A percentile compares a stretch with the other conserved stretches of the same genome.
Evolutionary conservation across 92 coral and sea anemone genomes (phyloP).

Genomic region (Porites evermanni): DNA sequence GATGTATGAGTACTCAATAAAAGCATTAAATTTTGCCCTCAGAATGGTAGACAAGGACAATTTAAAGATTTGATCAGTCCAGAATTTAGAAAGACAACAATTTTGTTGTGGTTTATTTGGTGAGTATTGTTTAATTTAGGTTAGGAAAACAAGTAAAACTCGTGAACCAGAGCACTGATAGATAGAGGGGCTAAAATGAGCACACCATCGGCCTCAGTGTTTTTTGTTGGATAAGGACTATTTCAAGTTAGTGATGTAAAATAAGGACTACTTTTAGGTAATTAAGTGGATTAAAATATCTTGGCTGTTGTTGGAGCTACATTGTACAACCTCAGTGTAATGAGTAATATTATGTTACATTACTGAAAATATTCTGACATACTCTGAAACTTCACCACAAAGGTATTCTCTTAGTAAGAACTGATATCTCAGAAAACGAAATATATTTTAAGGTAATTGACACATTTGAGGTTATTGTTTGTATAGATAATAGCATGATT

Average conservation of each 20-base stretch:
- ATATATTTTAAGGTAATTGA: no score
- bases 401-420: no score
- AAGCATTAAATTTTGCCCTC: neutral
- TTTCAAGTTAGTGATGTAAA: no score
- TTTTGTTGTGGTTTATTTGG: constrained; percentile 95
- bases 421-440: no score
- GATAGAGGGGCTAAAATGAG: neutral
- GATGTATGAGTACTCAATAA: no score
- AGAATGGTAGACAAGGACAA: constrained; percentile 79
- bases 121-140: constrained; percentile 25
- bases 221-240: neutral
- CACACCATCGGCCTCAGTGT: no score
- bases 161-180: neutral
- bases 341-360: no score
- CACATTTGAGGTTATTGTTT: no score
- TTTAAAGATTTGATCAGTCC: constrained; percentile 77
- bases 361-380: neutral
- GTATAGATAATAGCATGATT: no score
- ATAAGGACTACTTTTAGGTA: no score
- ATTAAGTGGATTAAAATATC: no score
- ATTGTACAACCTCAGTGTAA: neutral
- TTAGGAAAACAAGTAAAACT: neutral
- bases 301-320: neutral
- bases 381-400: neutral
- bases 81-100: constrained; percentile 71